Conservation (phyloP, 2,797 vertebrate species). For the Gobio occitaniae region DNA sequence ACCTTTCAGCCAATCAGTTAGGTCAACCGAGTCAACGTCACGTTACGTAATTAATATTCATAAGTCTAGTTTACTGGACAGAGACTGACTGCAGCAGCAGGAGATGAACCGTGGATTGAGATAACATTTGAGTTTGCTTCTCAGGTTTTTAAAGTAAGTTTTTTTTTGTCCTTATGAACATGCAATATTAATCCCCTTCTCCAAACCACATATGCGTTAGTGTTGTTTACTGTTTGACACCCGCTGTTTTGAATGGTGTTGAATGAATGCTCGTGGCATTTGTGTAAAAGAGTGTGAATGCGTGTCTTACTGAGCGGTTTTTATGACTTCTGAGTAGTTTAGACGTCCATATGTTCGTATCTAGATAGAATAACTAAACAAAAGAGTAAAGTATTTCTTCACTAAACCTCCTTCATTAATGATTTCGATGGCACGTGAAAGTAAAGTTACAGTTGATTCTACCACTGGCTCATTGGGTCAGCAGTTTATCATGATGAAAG, state of each 20-base stretch:
- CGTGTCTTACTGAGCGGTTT: too few relatives aligned
- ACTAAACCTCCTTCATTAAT: background rate
- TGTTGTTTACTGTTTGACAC: background rate
- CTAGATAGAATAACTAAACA: background rate
- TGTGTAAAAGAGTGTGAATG: background rate
- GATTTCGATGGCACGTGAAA: background rate
- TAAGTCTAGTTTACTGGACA: background rate
- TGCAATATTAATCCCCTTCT: background rate
- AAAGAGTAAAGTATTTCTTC: background rate
- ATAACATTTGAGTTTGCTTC: background rate
- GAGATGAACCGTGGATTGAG: background rate
- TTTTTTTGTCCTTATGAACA: background rate
- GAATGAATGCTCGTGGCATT: background rate
- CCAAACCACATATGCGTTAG: background rate
- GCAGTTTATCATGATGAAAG: background rate
- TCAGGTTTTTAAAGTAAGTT: background rate
- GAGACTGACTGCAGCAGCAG: background rate
- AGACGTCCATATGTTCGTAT: background rate
- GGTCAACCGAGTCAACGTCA: background rate
- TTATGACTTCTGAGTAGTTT: background rate
- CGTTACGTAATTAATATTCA: slow-evolving; percentile 6
- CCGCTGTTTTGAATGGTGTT: background rate
- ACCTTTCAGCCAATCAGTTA: background rate
- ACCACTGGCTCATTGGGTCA: background rate
- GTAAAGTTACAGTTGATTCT: background rate